Evolutionary conservation across 2,113 vertebrate genomes (phyloP), one percentile per base, ranked within the genome.

Genomic region (Tichodroma muraria): DNA sequence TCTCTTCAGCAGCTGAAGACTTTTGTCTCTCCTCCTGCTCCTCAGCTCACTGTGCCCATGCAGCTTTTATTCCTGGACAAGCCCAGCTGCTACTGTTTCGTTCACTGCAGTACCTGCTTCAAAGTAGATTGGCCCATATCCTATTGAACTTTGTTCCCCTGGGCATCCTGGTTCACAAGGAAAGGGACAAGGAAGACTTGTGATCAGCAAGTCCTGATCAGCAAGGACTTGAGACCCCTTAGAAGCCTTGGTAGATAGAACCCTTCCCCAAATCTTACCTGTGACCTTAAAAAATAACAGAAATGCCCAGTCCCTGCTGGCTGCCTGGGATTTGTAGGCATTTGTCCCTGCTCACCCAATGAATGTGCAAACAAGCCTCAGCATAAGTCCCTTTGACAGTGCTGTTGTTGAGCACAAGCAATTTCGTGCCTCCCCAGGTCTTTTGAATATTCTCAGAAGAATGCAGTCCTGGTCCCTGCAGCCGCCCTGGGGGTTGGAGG

Each of bases 401-500:
- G 84, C 47, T 20, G 10, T n/a, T 80, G 25, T 47, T 82, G 27
- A 94, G 64, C 31, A 37, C 22, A 31, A 66, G 40, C 31, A 57
- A 70, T 64, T 76, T 47, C 79, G 33, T 80, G 25, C 40, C n/a
- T 93, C 54, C 57, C 17, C 44, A 97, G 97, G 80, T 93, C 94
- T 59, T 93, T 90, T 56, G 95, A 97, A 20, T 84, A 24, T 35
- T 96, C 94, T 27, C 95, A 95, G 85, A 96, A 84, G 85, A 93
- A 85, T 86, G 84, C 75, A 27, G 38, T 98, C 37, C 97, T 98
- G 17, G 77, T 98, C 21, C 96, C 98, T 13, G 97, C 59, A 0
- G 97, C 82, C 0, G 16, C 96, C 7, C 63, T 98, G 47, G 98
- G 97, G 28, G 70, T 96, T 45, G 98, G 98, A 35, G 97, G 97